Evolutionary conservation across 2,888 invertebrate species (phyloP).

Genomic region (Napeogenes inachia): DNA sequence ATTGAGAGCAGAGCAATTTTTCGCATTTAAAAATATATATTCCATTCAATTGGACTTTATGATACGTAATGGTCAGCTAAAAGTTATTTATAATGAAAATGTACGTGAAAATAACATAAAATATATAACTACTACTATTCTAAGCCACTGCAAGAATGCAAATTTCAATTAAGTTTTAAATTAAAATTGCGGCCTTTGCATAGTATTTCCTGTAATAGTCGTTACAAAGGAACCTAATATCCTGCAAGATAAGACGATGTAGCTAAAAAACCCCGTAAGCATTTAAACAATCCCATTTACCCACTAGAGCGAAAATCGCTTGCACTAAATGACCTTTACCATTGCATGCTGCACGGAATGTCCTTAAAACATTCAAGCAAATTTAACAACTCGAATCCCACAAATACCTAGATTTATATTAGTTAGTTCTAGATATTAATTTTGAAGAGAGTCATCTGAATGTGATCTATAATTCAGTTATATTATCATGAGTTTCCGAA

Average conservation of each 20-base stretch:
- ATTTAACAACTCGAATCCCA: conserved; percentile 16
- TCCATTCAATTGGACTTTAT: not conserved
- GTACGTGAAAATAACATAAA: not conserved
- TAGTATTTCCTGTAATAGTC: conserved; percentile 24
- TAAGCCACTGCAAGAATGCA: conserved; percentile 22
- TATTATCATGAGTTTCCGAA: conserved; percentile 65
- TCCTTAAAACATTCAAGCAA: conserved; percentile 22
- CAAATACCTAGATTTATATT: conserved; percentile 15
- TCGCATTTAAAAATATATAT: no score
- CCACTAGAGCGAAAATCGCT: conserved; percentile 26
- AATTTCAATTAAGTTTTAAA: conserved; percentile 30
- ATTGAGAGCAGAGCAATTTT: no score
- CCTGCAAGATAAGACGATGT: conserved; percentile 28
- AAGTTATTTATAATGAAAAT: not conserved
- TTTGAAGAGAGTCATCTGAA: conserved; percentile 34
- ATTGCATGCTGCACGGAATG: conserved; percentile 25
- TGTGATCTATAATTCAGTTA: conserved; percentile 55
- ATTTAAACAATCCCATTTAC: conserved; percentile 28
- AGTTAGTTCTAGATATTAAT: conserved; percentile 31
- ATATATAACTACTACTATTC: conserved; percentile 3
- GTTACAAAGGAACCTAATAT: conserved; percentile 26
- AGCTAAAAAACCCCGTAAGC: conserved; percentile 28
- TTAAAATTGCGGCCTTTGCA: conserved; percentile 25
- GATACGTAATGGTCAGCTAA: no score
- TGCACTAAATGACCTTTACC: conserved; percentile 16